Evolutionary conservation across 2,113 vertebrate species (phyloP).

Genomic region (Tringa solitaria): DNA sequence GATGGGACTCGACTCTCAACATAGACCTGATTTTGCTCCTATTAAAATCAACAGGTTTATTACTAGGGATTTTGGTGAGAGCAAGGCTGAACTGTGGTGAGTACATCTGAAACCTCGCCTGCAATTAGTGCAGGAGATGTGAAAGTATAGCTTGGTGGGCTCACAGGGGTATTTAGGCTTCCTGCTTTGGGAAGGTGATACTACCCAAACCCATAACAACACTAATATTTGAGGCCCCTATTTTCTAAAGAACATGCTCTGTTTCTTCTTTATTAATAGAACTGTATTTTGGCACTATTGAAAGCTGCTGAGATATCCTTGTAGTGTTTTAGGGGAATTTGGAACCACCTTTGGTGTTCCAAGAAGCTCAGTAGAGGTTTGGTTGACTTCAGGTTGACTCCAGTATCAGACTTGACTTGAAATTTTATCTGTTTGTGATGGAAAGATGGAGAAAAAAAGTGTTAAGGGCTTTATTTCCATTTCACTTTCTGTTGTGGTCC

Average conservation of each 20-base stretch:
- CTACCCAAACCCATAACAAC: neutral
- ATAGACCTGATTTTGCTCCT: neutral
- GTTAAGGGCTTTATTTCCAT: neutral
- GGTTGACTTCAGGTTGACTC: neutral
- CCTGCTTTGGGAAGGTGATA: neutral
- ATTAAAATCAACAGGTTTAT: neutral
- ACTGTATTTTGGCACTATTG: neutral
- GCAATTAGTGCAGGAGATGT: neutral
- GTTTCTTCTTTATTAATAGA: neutral
- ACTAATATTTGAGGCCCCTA: neutral
- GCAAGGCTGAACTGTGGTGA: accelerated
- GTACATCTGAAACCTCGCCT: neutral
- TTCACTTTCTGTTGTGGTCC: neutral
- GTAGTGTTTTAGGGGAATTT: neutral
- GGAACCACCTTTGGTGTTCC: neutral
- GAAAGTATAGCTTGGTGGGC: neutral
- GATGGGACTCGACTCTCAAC: neutral
- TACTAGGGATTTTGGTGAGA: neutral
- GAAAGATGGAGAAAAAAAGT: neutral
- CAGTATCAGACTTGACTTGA: neutral
- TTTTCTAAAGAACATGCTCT: neutral
- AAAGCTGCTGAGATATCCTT: neutral
- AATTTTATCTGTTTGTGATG: neutral
- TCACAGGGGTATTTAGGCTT: neutral
- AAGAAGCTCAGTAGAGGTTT: neutral